Conservation (phyloP, 2,888 invertebrate species). For the Synanthedon andrenaeformis region DNA sequence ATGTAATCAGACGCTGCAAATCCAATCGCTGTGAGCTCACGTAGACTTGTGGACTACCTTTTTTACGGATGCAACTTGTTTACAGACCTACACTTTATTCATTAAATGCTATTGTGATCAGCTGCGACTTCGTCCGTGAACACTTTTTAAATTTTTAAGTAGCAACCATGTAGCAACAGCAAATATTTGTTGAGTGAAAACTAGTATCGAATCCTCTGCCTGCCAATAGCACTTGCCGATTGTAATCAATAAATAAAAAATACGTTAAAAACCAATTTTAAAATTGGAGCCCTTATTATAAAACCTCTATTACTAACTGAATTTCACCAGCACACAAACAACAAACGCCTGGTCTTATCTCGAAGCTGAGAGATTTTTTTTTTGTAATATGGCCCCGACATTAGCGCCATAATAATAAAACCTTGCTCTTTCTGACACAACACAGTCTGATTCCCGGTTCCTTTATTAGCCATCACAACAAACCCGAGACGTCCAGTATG, state of each 20-base stretch:
- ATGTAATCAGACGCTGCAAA: conserved; percentile 54
- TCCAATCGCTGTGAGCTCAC: conserved; percentile 26
- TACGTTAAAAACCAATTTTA: too few relatives aligned
- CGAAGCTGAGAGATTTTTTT: not conserved
- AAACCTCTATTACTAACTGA: conserved; percentile 13
- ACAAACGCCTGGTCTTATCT: not conserved
- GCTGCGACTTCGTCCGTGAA: conserved; percentile 5
- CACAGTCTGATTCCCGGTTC: conserved; percentile 39
- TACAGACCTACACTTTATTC: too few relatives aligned
- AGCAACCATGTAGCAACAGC: too few relatives aligned
- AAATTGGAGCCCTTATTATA: conserved; percentile 2
- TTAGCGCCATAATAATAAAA: conserved; percentile 59
- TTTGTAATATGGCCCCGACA: conserved; percentile 32
- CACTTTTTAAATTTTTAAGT: too few relatives aligned
- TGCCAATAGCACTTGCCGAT: too few relatives aligned
- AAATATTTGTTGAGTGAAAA: too few relatives aligned
- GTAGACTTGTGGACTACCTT: too few relatives aligned
- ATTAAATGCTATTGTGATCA: too few relatives aligned
- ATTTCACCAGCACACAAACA: not conserved
- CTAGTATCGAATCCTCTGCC: too few relatives aligned
- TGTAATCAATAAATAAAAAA: too few relatives aligned
- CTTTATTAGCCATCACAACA: conserved; percentile 38
- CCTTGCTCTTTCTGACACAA: conserved; percentile 23
- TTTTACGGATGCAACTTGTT: too few relatives aligned
- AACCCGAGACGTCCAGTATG: not conserved